Base-by-base conservation (phyloP, 2,888 invertebrate species). In the Sesamia inferens region DNA sequence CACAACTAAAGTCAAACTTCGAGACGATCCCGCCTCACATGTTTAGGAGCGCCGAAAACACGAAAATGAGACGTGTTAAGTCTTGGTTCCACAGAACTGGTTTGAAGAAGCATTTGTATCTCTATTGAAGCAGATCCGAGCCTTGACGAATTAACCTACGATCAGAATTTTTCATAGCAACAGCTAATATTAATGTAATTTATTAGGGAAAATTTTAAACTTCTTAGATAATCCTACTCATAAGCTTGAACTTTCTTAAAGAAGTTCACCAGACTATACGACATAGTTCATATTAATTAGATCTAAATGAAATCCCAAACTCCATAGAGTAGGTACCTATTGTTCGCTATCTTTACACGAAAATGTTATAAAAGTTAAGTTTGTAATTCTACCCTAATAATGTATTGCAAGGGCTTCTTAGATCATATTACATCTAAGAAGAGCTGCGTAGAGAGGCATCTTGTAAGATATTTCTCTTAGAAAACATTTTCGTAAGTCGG, bases 51-150 rank as follows among this genome's bases (percentile, higher is more conserved):
- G 47, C 62, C 66, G 63, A 67, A 83, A 68, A 69, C 59, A 67
- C 51, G 83, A 79, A 83, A 81, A 81, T 79, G 63, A 69, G 66
- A 79, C 14, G 80, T 31, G 31, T 31, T 31, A 31, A 3, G 31
- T 74, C 69, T 68, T 58, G 55, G 59, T 75, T 68, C 44, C 48
- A 22, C 47, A 24, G 22, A 51, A 58, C 65, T 16, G 62, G 44
- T 63, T 79, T n/a, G 44, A 24, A 63, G 31, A 5, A 47, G 51
- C 51, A n/a, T 58, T 13, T 71, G 22, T 31, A 55, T 61, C 48
- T 44, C 3, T 31, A 47, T 31, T 22, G 47, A 24, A 24, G 19
- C 31, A 55, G 55, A 48, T 57, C 44, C 19, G 70, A 31, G 24
- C n/a, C 54, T 69, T 48, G 24, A 31, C 19, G 13, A 70, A 70